Base-by-base conservation (phyloP, 2,888 invertebrate genomes). In the Allygus modestus region DNA sequence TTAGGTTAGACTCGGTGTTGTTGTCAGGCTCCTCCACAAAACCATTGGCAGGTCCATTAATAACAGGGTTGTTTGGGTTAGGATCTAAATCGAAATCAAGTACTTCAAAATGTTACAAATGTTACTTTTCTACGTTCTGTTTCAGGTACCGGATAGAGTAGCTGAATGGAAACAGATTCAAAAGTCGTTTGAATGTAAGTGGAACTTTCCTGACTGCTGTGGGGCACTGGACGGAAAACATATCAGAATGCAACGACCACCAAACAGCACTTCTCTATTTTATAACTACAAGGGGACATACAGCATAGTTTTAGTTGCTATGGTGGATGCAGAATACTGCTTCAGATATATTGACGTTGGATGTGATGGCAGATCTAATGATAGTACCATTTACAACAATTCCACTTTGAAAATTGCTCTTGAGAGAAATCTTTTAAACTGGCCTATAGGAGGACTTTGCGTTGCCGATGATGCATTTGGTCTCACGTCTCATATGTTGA, bases 211-310 rank as follows among this genome's bases (percentile, higher is more conserved):
- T 43, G 23, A 23, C 15, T 75, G 41, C 43, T 85, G 86, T 31
- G 88, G 88, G 26, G 87, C 87, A 12, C 75, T 87, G 61, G 88
- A 89, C 79, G 88, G 88, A 26, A 88, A 89, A 82, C 89, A 88
- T 82, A 86, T 88, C 17, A 69, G 26, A 51, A 88, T 88, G 75
- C 81, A 86, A 43, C 86, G 87, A 37, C 87, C 88, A 79, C 82
- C 86, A n/a, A 82, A 86, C 46, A 85, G 85, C 85, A 88, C 87
- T 77, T 87, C 87, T 75, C 33, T 83, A 58, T 87, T 81, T 82
- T 88, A 81, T 79, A 88, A 88, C 86, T 88, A 89, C 85, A 88
- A 88, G 87, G 84, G 86, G 82, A 54, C 43, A n/a, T 87, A 87
- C 71, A 88, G 88, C 58, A 86, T 87, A 33, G 87, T 89, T 20